Percentiles rank a stretch among this genome's conserved stretches.
Conservation (phyloP, 2,888 invertebrate genomes). For the Theretra japonica region DNA sequence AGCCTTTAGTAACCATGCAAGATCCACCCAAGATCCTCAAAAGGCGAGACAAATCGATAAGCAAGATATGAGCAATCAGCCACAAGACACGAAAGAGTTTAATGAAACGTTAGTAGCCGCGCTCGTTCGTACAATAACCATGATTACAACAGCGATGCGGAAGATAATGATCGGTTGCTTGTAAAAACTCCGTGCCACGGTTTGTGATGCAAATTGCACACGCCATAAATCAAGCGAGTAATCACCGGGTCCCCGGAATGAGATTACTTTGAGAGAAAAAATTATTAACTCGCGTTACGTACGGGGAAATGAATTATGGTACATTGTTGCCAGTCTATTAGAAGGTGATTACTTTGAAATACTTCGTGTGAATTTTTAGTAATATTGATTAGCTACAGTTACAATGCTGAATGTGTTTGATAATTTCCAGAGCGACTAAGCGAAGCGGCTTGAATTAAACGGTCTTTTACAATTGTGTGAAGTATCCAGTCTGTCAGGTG, state of each 20-base stretch:
- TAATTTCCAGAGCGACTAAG: too few relatives aligned
- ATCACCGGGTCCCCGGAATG: constrained; percentile 78
- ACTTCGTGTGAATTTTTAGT: not conserved
- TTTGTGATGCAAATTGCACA: constrained; percentile 82
- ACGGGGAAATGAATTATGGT: constrained; percentile 34
- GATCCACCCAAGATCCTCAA: not conserved
- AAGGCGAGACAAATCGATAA: constrained; percentile 2
- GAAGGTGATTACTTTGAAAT: not conserved
- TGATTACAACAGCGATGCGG: constrained; percentile 83
- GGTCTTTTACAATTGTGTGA: too few relatives aligned
- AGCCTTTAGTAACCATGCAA: not conserved
- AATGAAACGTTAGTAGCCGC: constrained; percentile 80
- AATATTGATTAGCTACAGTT: not conserved
- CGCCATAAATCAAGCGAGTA: constrained; percentile 82
- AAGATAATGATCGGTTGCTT: constrained; percentile 80
- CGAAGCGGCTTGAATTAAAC: too few relatives aligned
- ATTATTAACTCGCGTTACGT: constrained; percentile 56
- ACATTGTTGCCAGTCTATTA: constrained; percentile 27
- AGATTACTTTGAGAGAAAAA: constrained; percentile 76
- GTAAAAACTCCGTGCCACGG: constrained; percentile 79
- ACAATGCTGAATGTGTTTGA: too few relatives aligned
- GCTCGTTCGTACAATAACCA: constrained; percentile 82
- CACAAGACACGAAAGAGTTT: constrained; percentile 81
- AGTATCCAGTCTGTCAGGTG: too few relatives aligned
- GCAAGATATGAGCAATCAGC: constrained; percentile 77